These are phyloP conservation scores for Perca flavescens DNA, from an alignment of 2,113 vertebrate species.

Conservation along the genomic window DNA sequence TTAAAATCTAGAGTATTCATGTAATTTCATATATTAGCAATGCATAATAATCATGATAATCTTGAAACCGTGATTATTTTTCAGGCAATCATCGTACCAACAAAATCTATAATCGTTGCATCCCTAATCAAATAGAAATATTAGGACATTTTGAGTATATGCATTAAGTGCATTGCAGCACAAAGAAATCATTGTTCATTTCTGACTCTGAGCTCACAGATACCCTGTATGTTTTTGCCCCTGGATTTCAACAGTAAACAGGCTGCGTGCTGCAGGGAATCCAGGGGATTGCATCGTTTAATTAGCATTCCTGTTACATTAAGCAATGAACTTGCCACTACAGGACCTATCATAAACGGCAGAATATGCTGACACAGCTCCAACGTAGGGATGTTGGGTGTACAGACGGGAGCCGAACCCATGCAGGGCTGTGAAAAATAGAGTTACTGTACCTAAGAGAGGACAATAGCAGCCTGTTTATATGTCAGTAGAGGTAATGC, in stretches of 20 bases:
- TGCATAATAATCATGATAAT: too few species aligned
- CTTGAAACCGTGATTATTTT: too few species aligned
- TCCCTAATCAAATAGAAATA: not conserved
- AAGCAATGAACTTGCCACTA: conserved; percentile 62
- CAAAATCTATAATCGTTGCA: too few species aligned
- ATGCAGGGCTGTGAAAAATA: conserved; percentile 15
- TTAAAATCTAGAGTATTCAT: too few species aligned
- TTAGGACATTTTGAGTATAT: not conserved
- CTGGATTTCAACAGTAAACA: conserved; percentile 32
- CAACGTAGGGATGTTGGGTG: not conserved
- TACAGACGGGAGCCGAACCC: conserved; percentile 11
- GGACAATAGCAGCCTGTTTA: conserved; percentile 50
- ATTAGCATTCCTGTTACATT: conserved; percentile 72
- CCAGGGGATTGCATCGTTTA: conserved; percentile 40
- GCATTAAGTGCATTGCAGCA: not conserved
- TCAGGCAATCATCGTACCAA: too few species aligned
- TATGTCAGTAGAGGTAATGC: conserved; percentile 8
- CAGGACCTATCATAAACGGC: conserved; percentile 66
- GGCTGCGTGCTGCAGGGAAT: not conserved
- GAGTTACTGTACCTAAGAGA: conserved; percentile 24
- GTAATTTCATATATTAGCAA: too few species aligned
- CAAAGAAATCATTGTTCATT: conserved; percentile 8
- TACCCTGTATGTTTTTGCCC: conserved; percentile 18
- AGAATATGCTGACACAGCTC: conserved; percentile 58
- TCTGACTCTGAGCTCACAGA: not conserved